Evolutionary conservation across 2,113 vertebrate genomes (phyloP).

Genomic region (Oxyura jamaicensis): DNA sequence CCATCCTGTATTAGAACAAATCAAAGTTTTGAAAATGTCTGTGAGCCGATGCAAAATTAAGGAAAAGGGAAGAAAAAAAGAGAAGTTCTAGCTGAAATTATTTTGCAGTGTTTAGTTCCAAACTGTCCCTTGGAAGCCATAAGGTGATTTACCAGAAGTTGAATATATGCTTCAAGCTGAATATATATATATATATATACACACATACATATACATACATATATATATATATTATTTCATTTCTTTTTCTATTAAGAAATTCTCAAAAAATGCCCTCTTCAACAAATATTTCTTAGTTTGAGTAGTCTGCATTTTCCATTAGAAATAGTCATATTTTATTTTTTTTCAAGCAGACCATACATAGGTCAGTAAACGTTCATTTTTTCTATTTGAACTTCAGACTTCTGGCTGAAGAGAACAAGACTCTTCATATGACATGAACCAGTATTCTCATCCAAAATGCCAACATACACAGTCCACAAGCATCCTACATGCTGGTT

Average conservation of each 20-base stretch:
- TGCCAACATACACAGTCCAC: background rate
- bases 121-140: background rate
- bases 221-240: background rate
- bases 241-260: background rate
- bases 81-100: background rate
- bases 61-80: background rate
- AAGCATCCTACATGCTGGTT: background rate
- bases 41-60: background rate
- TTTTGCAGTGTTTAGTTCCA: background rate
- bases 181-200: too few species aligned
- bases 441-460: background rate
- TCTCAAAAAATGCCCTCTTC: background rate
- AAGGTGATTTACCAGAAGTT: background rate
- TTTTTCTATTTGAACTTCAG: background rate
- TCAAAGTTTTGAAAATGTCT: background rate
- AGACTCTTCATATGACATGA: background rate
- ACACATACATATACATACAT: too few species aligned
- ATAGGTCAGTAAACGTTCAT: background rate
- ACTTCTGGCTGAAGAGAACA: background rate
- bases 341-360: background rate
- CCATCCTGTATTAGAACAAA: background rate
- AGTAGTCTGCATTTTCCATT: background rate
- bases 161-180: background rate
- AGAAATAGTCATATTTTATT: background rate
- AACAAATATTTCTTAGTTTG: background rate